These are phyloP conservation scores for Hipparchia semele DNA, from an alignment of 2,888 invertebrate species.

Conservation along the genomic window DNA sequence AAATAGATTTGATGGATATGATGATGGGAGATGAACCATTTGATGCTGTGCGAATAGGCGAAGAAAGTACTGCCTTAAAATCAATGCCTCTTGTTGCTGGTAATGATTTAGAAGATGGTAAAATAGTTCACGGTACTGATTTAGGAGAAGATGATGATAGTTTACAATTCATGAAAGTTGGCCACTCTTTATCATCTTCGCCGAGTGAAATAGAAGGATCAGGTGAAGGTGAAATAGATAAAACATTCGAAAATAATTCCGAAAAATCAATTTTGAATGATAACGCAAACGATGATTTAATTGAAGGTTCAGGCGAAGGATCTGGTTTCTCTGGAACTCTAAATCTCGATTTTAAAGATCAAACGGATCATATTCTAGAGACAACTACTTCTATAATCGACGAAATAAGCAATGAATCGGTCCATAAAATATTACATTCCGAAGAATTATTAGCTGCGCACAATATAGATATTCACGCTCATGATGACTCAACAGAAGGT, in stretches of 20 bases:
- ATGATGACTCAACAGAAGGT: conserved; percentile 65
- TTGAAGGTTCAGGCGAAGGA: conserved; percentile 18
- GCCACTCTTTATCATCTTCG: conserved; percentile 51
- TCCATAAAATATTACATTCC: conserved; percentile 46
- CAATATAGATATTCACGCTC: conserved; percentile 50
- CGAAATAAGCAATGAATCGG: conserved; percentile 50
- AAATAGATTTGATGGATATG: conserved; percentile 76
- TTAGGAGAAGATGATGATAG: conserved; percentile 69
- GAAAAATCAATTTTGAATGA: neutral
- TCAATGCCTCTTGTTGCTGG: conserved; percentile 63
- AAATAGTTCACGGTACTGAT: conserved; percentile 61
- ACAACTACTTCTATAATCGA: conserved; percentile 6
- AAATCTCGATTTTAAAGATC: conserved; percentile 15
- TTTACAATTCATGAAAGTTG: conserved; percentile 66
- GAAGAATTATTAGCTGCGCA: conserved; percentile 59
- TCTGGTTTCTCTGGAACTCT: conserved; percentile 19
- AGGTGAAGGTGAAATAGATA: conserved; percentile 59
- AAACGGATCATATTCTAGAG: conserved; percentile 15
- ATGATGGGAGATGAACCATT: conserved; percentile 86
- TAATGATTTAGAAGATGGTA: conserved; percentile 71
- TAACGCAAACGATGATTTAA: conserved; percentile 5
- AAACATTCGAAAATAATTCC: neutral
- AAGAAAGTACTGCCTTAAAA: conserved; percentile 68
- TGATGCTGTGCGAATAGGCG: conserved; percentile 64
- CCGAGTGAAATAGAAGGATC: conserved; percentile 67